Base-by-base conservation (phyloP, 2,113 vertebrate genomes). In the Loxodonta africana region DNA sequence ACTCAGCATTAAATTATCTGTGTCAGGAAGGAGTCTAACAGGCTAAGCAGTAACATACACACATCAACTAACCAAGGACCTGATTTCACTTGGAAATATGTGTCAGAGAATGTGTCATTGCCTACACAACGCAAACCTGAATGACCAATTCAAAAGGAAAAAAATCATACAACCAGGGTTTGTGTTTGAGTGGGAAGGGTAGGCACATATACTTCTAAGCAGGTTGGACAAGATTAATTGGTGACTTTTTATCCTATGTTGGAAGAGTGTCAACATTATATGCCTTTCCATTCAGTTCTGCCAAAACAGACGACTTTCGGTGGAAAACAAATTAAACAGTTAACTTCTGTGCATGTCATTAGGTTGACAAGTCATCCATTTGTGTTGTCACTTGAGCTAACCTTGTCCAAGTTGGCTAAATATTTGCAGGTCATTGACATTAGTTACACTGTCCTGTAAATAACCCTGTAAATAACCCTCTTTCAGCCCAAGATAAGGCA, bases 291-390 rank as follows among this genome's bases (percentile, higher is more conserved):
- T 53, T 96, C 51, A 20, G 28, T 88, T 96, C 60, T 90, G 78
- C 96, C 86, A 95, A 94, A 96, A 81, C 10, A 89, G n/a, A 89
- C 57, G 80, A 89, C 91, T 98, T 89, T 91, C 63, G 37, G 30
- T 62, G 69, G 48, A 69, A 73, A 63, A 21, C 8, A 74, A 96
- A 92, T 76, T 57, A 85, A 63, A 90, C 8, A 86, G 76, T 76
- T 87, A 48, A 92, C 83, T 89, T 92, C 23, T 91, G 82, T 83
- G 48, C 60, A 73, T 73, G 74, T 37, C 63, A 81, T 91, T 88
- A 91, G 77, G 88, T 73, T 88, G 76, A 95, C 57, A 96, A n/a
- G 71, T 51, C 90, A 94, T 25, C 51, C 23, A 26, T 90, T 37
- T 67, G 73, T 85, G 76, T 57, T 95, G 94, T 63, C 60, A 41